Percentiles rank a stretch among this genome's conserved stretches.
These are phyloP conservation scores for Burhinus oedicnemus DNA, from an alignment of 2,113 vertebrate species.

Conservation along the genomic window DNA sequence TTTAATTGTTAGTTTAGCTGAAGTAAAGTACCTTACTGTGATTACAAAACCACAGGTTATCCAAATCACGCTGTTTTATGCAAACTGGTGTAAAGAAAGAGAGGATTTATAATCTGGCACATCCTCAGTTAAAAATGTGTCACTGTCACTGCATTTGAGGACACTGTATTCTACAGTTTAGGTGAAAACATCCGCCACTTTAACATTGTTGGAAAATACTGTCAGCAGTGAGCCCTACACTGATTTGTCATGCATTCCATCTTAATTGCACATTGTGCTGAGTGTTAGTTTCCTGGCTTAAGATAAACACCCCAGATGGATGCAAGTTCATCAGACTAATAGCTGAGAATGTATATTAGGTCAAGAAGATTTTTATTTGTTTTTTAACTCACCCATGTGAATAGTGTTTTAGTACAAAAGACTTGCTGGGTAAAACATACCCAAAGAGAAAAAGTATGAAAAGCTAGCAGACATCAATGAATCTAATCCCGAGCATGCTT, in stretches of 20 bases:
- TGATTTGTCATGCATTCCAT: constrained; percentile 48
- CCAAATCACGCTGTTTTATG: neutral
- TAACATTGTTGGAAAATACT: constrained; percentile 27
- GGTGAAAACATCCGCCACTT: constrained; percentile 69
- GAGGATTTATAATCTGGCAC: constrained; percentile 23
- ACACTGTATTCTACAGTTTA: constrained; percentile 45
- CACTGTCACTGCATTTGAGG: constrained; percentile 18
- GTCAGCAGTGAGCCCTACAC: constrained; percentile 1
- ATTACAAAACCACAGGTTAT: neutral
- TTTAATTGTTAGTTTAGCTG: neutral
- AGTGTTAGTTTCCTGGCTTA: constrained; percentile 61
- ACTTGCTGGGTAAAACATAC: neutral
- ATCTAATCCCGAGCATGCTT: neutral
- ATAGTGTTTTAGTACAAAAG: neutral
- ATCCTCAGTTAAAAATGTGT: neutral
- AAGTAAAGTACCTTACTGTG: neutral
- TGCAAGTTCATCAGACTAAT: neutral
- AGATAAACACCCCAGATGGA: constrained; percentile 42
- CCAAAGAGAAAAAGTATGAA: neutral
- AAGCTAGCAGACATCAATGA: neutral
- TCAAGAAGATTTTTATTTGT: neutral
- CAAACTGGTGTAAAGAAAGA: neutral
- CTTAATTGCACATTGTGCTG: constrained; percentile 31
- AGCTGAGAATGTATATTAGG: neutral
- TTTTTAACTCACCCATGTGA: neutral